Conservation (phyloP, 1,140 invertebrate genomes). For the Cephus cinctus region DNA sequence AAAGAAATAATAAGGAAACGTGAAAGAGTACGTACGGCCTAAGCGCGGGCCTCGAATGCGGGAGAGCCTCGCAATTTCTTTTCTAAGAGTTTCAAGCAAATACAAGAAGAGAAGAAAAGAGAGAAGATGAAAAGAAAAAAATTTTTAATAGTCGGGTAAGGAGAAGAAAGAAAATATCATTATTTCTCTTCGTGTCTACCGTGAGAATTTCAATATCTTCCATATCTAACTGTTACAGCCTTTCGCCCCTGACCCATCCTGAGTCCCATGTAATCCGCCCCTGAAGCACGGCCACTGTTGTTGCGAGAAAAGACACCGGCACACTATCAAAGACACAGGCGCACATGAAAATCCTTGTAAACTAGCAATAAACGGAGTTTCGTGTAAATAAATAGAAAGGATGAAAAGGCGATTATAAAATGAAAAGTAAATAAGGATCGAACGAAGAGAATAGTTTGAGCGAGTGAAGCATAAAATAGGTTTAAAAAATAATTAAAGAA, state of each 20-base stretch:
- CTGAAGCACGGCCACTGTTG: no score
- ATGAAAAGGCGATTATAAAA: no score
- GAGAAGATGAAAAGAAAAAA: slow-evolving; percentile 1
- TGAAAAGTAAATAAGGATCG: no score
- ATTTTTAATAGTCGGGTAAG: slow-evolving; percentile 3
- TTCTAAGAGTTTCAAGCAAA: no score
- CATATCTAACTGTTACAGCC: no score
- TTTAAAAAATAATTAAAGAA: slow-evolving; percentile 9
- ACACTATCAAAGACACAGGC: neutral
- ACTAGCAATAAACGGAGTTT: slow-evolving; percentile 41
- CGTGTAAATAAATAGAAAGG: slow-evolving; percentile 41
- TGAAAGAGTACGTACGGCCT: slow-evolving; percentile 31
- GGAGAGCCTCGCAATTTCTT: no score
- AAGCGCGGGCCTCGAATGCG: slow-evolving; percentile 21
- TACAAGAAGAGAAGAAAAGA: neutral
- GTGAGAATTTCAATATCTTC: no score
- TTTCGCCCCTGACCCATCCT: no score
- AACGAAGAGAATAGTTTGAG: no score
- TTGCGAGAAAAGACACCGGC: slow-evolving; percentile 15
- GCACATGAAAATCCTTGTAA: slow-evolving; percentile 34
- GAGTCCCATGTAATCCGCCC: no score
- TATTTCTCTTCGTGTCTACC: no score
- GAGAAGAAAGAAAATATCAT: neutral
- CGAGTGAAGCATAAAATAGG: no score
- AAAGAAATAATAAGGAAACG: neutral